phyloP scores from a whole-genome alignment of 2,113 vertebrate species.

The Salminus brasiliensis region DNA sequence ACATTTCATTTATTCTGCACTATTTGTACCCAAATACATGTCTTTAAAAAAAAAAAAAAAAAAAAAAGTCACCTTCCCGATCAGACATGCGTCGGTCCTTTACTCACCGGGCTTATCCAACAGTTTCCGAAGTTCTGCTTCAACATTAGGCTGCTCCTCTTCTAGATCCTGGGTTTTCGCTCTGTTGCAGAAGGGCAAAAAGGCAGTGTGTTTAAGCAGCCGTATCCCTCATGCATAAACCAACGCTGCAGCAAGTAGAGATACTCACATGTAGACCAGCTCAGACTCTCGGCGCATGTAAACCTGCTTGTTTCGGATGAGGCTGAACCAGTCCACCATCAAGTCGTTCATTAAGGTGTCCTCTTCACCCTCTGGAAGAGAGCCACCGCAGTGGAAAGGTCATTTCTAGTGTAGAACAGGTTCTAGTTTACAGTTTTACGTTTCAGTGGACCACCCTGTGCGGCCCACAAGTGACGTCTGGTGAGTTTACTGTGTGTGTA shows the following conservation, averaged over 20 bases:
- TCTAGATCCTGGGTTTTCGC: constrained; percentile 89
- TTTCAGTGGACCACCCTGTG: no score
- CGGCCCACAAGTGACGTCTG: no score
- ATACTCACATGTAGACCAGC: constrained; percentile 86
- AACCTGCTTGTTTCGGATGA: constrained; percentile 94
- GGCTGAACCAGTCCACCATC: constrained; percentile 94
- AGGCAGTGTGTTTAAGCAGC: background rate
- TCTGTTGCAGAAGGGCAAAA: constrained; percentile 65
- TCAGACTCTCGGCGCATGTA: constrained; percentile 92
- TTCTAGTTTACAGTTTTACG: no score
- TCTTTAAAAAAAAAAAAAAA: background rate
- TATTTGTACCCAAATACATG: no score
- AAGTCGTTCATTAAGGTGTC: constrained; percentile 79
- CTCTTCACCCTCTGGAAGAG: constrained; percentile 81
- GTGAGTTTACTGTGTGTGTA: no score
- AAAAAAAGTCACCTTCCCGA: background rate
- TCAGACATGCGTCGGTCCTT: background rate
- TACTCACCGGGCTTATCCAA: constrained; percentile 83
- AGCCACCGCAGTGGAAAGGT: background rate
- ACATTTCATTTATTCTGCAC: no score
- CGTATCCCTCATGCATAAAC: no score
- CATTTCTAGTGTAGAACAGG: no score
- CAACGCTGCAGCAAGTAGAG: background rate
- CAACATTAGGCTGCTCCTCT: constrained; percentile 85
- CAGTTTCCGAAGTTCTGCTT: constrained; percentile 82